Conservation (phyloP, 2,888 invertebrate species). For the Nephrotoma appendiculata region DNA sequence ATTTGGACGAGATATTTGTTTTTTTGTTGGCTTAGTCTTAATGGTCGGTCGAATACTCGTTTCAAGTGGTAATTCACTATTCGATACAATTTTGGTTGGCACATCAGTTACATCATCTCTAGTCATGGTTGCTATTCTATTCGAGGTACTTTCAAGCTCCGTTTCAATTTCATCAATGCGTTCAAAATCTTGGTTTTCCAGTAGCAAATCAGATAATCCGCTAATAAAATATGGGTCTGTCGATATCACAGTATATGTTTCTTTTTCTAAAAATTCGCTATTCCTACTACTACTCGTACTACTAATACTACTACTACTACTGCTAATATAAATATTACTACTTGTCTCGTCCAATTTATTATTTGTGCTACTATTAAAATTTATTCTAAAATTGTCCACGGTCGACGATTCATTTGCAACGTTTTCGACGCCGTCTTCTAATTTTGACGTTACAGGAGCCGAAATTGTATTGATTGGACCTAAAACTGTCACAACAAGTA, state of each 20-base stretch:
- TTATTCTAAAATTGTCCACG: background rate
- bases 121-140: background rate
- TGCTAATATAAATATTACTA: background rate
- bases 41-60: background rate
- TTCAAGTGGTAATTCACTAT: background rate
- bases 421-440: background rate
- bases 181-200: slow-evolving; percentile 1
- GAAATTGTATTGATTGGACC: background rate
- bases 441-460: background rate
- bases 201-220: slow-evolving; percentile 3
- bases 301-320: background rate
- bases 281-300: background rate
- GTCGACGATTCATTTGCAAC: background rate
- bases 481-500: background rate
- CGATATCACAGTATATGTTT: background rate
- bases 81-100: background rate
- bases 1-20: background rate
- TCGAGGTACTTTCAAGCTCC: background rate
- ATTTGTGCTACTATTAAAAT: background rate
- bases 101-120: background rate
- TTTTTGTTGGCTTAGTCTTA: background rate
- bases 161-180: background rate
- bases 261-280: background rate
- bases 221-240: slow-evolving; percentile 5
- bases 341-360: background rate